Evolutionary conservation across 2,888 invertebrate species (phyloP).

Genomic region (Serrognathus titanus): DNA sequence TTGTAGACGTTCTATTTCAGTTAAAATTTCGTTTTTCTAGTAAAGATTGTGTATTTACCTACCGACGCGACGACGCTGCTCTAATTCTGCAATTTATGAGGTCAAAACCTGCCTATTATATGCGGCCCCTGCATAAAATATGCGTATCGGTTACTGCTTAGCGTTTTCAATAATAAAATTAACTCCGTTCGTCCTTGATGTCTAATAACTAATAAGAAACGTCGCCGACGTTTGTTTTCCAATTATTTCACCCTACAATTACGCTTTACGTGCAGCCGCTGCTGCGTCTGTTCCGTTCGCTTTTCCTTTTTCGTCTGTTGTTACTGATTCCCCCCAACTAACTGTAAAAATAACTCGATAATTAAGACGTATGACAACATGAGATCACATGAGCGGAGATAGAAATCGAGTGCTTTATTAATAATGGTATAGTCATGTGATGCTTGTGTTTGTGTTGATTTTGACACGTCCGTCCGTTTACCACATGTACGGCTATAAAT

Average conservation of each 20-base stretch:
- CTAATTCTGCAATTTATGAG: too few species aligned
- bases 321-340: not conserved
- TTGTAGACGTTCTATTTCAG: too few species aligned
- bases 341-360: not conserved
- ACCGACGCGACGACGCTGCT: too few species aligned
- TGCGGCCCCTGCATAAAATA: too few species aligned
- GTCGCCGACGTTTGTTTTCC: not conserved
- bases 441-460: conserved; percentile 12
- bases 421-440: conserved; percentile 7
- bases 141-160: too few species aligned
- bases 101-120: too few species aligned
- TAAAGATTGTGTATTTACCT: too few species aligned
- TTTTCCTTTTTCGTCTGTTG: too few species aligned
- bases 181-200: not conserved
- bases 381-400: conserved; percentile 7
- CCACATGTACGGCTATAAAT: conserved; percentile 9
- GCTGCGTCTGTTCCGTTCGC: too few species aligned
- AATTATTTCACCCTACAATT: not conserved
- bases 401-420: conserved; percentile 14
- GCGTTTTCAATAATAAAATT: not conserved
- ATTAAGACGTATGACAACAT: conserved; percentile 1
- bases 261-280: too few species aligned
- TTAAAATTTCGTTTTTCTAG: too few species aligned
- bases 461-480: conserved; percentile 13
- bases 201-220: not conserved